Percentiles rank a stretch among this genome's conserved stretches.
phyloP scores from a whole-genome alignment of 2,888 invertebrate genomes.

The Pachymerium ferrugineum region DNA sequence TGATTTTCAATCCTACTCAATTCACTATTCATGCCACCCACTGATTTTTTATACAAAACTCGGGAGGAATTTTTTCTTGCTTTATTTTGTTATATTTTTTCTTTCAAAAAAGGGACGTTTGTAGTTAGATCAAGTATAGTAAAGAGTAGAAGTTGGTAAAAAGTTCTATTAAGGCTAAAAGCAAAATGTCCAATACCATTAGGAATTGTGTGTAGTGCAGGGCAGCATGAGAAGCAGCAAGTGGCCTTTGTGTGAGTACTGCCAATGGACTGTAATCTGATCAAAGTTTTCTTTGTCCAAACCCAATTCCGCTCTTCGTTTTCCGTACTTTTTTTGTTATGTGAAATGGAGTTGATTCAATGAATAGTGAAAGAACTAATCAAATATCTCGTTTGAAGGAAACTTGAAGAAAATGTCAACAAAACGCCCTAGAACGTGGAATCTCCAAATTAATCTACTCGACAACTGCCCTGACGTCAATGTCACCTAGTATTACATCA shows the following conservation, averaged over 20 bases:
- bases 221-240: conserved; percentile 23
- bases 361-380: too few relatives aligned
- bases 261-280: conserved; percentile 4
- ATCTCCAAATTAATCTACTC: not conserved
- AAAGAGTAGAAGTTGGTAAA: too few relatives aligned
- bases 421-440: not conserved
- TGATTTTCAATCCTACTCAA: too few relatives aligned
- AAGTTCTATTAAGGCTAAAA: conserved; percentile 3
- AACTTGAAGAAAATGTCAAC: not conserved
- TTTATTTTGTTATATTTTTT: too few relatives aligned
- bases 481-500: not conserved
- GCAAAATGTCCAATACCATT: conserved; percentile 14
- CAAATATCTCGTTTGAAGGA: too few relatives aligned
- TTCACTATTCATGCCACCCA: too few relatives aligned
- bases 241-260: not conserved
- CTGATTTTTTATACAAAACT: too few relatives aligned
- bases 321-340: not conserved
- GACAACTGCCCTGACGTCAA: not conserved
- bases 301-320: not conserved
- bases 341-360: too few relatives aligned
- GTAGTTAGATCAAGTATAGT: too few relatives aligned
- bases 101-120: too few relatives aligned
- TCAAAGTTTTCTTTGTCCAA: not conserved
- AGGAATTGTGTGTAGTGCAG: not conserved
- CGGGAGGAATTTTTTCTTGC: too few relatives aligned